Conservation (phyloP, 2,797 vertebrate species). For the Notolabrus celidotus region DNA sequence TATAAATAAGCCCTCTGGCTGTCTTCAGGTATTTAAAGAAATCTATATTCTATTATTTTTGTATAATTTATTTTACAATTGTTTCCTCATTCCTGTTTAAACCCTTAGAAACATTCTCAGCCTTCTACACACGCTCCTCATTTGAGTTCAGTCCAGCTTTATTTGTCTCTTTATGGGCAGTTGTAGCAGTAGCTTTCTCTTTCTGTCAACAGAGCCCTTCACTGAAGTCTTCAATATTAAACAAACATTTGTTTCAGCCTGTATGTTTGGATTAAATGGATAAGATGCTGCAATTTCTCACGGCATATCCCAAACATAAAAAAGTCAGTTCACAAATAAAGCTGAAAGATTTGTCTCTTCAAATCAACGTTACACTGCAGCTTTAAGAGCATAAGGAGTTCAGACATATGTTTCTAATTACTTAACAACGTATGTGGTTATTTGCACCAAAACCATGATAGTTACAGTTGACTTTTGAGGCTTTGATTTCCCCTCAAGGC, state of each 20-base stretch:
- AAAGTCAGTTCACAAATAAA: background rate
- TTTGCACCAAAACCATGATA: background rate
- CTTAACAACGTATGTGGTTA: background rate
- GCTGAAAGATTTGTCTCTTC: background rate
- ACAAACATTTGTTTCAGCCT: background rate
- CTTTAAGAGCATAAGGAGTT: background rate
- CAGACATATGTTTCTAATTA: background rate
- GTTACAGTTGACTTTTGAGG: background rate
- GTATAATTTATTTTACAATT: too few species aligned
- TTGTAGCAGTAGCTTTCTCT: too few species aligned
- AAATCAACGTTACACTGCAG: background rate
- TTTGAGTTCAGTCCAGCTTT: background rate
- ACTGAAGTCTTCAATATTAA: background rate
- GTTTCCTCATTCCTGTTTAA: background rate
- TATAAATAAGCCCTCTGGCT: too few species aligned
- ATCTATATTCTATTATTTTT: too few species aligned
- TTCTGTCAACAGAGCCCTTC: background rate
- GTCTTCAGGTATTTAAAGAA: too few species aligned
- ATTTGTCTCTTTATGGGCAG: background rate
- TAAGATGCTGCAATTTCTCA: background rate
- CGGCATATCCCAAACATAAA: background rate
- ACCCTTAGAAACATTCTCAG: background rate
- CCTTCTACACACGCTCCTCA: too few species aligned
- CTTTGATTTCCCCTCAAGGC: slow-evolving; percentile 5
- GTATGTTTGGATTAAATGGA: background rate